Base-by-base conservation (phyloP, 2,888 invertebrate species). In the Amphimallon solstitiale region DNA sequence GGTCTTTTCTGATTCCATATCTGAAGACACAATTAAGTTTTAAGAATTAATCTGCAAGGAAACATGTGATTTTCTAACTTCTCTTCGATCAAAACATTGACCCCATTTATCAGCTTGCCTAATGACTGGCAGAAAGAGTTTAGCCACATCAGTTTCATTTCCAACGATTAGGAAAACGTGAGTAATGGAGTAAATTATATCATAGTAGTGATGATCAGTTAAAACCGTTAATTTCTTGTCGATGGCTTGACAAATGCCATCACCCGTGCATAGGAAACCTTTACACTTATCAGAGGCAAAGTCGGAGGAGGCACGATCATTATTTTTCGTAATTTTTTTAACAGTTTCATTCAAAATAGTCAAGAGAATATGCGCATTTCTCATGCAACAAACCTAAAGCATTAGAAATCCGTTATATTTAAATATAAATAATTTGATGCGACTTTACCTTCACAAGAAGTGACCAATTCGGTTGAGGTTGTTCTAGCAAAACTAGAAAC, bases 1-100 rank as follows among this genome's bases (percentile, higher is more conserved):
- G 92, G 92, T 37, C 91, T 84, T 34, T 90, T 88, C 77, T 92
- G 91, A 78, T 92, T 92, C 93, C 93, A 93, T 1, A 93, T 89
- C 91, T 92, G 68, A 0, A 77, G 80, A 38, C 9, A 19, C 19
- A 14, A 17, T 38, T 7, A 1, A 48, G 9, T 14, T n/a, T 10
- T n/a, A 48, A 2, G 5, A 48, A 1, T 15, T 23, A n/a, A 10
- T 15, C 10, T 12, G 35, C 37, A 38, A 5, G 29, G 5, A 29
- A 29, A 5, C 2, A 29, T 29, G 6, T n/a, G n/a, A n/a, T n/a
- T 1, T 59, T 15, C 71, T 74, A 78, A 92, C 90, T 84, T 93
- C 92, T 74, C 90, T 84, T 77, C 90, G 89, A 79, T 93, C 92
- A 67, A 93, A 85, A 74, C 90, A 90, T 66, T 88, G 87, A 0